Percentiles rank a stretch among this genome's conserved stretches.
Evolutionary conservation across 1,140 invertebrate genomes (phyloP).

Genomic region (Neuroterus valhalla): DNA sequence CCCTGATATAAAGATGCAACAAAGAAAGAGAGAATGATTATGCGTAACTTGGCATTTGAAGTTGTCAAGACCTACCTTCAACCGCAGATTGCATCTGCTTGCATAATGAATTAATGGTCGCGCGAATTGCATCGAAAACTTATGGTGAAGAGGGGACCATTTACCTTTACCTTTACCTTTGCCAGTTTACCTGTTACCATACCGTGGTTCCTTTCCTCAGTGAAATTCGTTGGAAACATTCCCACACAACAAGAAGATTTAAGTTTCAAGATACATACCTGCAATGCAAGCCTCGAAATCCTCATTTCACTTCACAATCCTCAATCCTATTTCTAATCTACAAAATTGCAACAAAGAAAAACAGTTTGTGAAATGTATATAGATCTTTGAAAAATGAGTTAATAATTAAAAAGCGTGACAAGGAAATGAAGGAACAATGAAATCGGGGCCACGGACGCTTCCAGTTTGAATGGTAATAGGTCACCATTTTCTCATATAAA

Average conservation of each 20-base stretch:
- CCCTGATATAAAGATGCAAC: background rate
- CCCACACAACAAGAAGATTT: background rate
- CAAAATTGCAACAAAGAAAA: no score
- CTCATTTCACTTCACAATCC: no score
- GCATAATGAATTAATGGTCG: slow-evolving; percentile 13
- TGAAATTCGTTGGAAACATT: slow-evolving; percentile 8
- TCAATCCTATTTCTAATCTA: no score
- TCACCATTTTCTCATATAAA: slow-evolving; percentile 10
- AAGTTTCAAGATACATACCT: no score
- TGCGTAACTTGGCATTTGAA: slow-evolving; percentile 9
- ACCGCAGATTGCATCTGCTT: slow-evolving; percentile 23
- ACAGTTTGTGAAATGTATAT: background rate
- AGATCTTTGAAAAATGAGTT: background rate
- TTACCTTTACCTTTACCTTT: no score
- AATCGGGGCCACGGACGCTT: background rate
- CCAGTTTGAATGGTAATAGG: background rate
- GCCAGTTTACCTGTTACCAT: no score
- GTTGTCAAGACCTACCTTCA: background rate
- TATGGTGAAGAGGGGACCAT: background rate
- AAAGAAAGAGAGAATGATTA: background rate
- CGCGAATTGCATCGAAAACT: slow-evolving; percentile 2
- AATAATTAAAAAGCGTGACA: background rate
- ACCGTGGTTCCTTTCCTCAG: slow-evolving; percentile 5
- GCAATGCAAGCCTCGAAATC: no score
- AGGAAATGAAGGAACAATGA: background rate